Evolutionary conservation across 2,888 invertebrate species (phyloP), one percentile per base, ranked within the genome.

Genomic region (Digitonthophagus gazella): DNA sequence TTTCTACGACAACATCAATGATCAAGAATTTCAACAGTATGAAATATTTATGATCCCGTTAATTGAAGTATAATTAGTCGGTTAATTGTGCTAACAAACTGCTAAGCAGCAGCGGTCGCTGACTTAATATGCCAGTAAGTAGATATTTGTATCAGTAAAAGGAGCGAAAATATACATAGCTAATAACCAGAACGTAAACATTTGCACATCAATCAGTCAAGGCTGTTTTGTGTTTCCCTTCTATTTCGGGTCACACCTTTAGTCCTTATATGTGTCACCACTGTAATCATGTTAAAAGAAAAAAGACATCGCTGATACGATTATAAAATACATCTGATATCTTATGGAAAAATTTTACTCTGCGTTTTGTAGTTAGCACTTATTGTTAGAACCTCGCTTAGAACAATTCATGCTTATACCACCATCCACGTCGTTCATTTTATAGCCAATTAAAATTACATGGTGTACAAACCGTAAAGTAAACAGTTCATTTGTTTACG

Each of bases 161-260:
- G 28, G 28, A 44, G 28, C 28, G 28, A 44, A 44, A 44, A 44
- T 44, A 44, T 44, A 11, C 28, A 61, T 61, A 16, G 19, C n/a
- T 61, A 61, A 61, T 61, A 61, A 61, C 61, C 61, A 61, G 61
- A 61, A 61, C 5, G 61, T 61, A 61, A 61, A 61, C 18, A 61
- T 61, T 61, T 61, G 61, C 20, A 16, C 20, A 61, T 18, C 61
- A 61, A 61, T 61, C 61, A 61, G 61, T 61, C 61, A 61, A 61
- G 61, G 61, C 57, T 57, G 57, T 57, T 57, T 44, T 44, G 28
- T 44, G 11, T 11, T 44, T 44, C 11, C 28, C 28, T 44, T 44
- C 28, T 44, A 44, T 44, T 44, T 44, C 28, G 28, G 28, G 28
- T 44, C 28, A 44, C 28, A 44, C 28, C 28, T 44, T 44, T 44